Percentiles rank a stretch among this genome's conserved stretches.
Conservation (phyloP, 30 jellyfish, hydroid and myxozoan species). For the Mastigias papua region DNA sequence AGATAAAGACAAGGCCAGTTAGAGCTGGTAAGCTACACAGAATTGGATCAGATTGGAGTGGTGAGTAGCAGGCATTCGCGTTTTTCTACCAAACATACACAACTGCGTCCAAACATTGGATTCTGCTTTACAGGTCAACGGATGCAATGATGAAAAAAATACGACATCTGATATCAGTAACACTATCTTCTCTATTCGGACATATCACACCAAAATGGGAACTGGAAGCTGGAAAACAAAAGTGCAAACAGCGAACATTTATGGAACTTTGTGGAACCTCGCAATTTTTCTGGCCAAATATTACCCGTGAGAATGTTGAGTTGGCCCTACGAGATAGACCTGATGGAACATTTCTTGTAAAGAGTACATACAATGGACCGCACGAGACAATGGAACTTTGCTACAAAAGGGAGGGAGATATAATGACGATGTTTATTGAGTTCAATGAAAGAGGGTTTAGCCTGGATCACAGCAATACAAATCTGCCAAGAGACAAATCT, state of each 20-base stretch:
- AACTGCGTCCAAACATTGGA: no score
- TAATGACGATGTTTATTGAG: slow-evolving; percentile 47
- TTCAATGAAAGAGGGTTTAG: slow-evolving; percentile 29
- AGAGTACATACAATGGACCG: neutral
- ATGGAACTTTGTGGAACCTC: slow-evolving; percentile 18
- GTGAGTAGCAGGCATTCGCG: no score
- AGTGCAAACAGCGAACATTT: neutral
- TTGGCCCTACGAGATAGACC: slow-evolving; percentile 16
- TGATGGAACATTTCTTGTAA: slow-evolving; percentile 52
- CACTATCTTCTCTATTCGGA: neutral
- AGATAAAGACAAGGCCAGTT: neutral
- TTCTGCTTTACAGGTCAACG: neutral
- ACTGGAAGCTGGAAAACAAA: neutral
- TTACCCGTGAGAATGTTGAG: slow-evolving; percentile 3
- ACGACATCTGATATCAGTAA: neutral
- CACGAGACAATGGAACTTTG: slow-evolving; percentile 10
- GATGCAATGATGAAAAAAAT: neutral
- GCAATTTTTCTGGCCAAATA: slow-evolving; percentile 54
- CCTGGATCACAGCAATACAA: slow-evolving; percentile 39
- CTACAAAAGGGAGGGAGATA: slow-evolving; percentile 31
- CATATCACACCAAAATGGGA: neutral
- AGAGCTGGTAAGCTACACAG: neutral
- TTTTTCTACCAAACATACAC: no score
- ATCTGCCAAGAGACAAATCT: slow-evolving; percentile 32
- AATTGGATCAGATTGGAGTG: no score